Conservation (phyloP, 2,888 invertebrate genomes). For the Corythucha ciliata region DNA sequence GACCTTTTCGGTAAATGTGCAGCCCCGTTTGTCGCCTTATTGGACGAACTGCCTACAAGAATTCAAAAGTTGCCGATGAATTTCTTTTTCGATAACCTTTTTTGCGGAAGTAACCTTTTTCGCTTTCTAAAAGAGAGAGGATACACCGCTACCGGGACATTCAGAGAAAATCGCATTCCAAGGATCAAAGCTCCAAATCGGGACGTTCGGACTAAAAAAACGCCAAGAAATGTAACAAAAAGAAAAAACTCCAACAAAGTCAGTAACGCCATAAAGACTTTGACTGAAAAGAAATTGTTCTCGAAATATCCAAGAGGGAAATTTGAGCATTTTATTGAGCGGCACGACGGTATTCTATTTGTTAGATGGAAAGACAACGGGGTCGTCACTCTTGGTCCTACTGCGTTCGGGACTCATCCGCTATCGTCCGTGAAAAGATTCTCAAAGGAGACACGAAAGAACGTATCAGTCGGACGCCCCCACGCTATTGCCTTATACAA, state of each 20-base stretch:
- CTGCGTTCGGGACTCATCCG: slow-evolving; percentile 13
- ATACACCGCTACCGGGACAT: slow-evolving; percentile 3
- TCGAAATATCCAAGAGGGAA: too few relatives aligned
- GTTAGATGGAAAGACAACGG: slow-evolving; percentile 13
- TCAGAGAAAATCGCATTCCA: slow-evolving; percentile 2
- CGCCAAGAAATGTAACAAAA: too few relatives aligned
- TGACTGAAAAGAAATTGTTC: too few relatives aligned
- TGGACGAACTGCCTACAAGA: slow-evolving; percentile 1
- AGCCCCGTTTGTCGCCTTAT: not conserved
- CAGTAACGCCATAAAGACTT: too few relatives aligned
- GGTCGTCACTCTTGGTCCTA: slow-evolving; percentile 20
- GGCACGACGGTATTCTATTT: slow-evolving; percentile 5
- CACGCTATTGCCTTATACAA: slow-evolving; percentile 23
- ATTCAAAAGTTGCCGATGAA: not conserved
- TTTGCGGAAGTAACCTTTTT: not conserved
- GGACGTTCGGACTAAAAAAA: too few relatives aligned
- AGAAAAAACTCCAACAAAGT: too few relatives aligned
- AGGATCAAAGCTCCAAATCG: too few relatives aligned
- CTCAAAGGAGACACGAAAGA: slow-evolving; percentile 19
- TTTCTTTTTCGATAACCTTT: slow-evolving; percentile 4
- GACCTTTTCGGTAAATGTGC: slow-evolving; percentile 2
- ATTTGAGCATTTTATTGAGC: not conserved
- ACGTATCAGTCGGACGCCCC: slow-evolving; percentile 21
- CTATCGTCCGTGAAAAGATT: slow-evolving; percentile 15
- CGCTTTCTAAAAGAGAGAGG: not conserved